These are phyloP conservation scores for Anguilla rostrata DNA, from an alignment of 2,113 vertebrate species.

Conservation along the genomic window DNA sequence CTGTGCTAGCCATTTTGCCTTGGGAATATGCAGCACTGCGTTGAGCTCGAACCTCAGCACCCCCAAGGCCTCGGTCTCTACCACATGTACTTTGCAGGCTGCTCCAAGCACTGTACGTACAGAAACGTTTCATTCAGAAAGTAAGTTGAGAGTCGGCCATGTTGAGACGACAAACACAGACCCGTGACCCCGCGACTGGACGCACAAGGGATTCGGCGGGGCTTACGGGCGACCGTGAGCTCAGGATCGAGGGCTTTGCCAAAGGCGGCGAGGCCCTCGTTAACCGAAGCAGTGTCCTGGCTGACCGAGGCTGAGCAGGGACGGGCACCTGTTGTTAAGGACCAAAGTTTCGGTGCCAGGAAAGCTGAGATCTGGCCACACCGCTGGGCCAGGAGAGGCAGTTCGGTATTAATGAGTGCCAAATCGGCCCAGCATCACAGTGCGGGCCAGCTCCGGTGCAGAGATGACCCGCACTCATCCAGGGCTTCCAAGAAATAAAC, in stretches of 20 bases:
- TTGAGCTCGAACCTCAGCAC: too few relatives aligned
- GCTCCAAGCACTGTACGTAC: too few relatives aligned
- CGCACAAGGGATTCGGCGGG: neutral
- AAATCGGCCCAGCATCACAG: too few relatives aligned
- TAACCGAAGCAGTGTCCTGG: conserved; percentile 11
- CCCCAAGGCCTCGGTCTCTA: too few relatives aligned
- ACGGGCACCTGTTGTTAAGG: neutral
- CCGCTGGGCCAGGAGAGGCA: neutral
- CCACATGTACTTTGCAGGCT: too few relatives aligned
- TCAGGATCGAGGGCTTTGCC: neutral
- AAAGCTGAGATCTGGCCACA: neutral
- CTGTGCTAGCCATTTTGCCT: too few relatives aligned
- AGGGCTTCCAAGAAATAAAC: too few relatives aligned
- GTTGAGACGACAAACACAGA: neutral
- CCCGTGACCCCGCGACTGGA: neutral
- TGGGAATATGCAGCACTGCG: too few relatives aligned
- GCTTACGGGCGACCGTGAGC: neutral
- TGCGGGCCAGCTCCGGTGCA: neutral
- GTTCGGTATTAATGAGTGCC: neutral
- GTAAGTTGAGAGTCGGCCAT: neutral
- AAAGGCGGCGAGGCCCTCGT: neutral
- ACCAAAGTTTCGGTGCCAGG: neutral
- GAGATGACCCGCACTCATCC: neutral
- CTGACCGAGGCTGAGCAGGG: neutral
- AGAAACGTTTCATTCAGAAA: too few relatives aligned